Conservation (phyloP, 2,113 vertebrate genomes). For the Pantherophis guttatus region DNA sequence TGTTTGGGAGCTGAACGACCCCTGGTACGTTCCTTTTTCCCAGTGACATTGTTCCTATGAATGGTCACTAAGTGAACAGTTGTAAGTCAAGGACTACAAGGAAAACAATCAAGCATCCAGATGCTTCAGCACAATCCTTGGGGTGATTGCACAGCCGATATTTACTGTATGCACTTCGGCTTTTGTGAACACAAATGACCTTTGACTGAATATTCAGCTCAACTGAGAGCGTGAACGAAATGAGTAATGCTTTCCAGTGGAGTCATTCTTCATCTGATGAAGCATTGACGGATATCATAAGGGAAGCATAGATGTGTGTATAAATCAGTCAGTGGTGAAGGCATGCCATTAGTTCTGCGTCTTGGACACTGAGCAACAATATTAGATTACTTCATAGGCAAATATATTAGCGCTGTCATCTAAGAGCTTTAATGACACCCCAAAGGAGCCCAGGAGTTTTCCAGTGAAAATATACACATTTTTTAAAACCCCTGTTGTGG, state of each 20-base stretch:
- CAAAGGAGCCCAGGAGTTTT: background rate
- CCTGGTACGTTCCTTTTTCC: too few species aligned
- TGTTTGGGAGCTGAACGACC: too few species aligned
- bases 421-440: background rate
- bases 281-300: background rate
- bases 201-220: background rate
- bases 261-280: background rate
- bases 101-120: background rate
- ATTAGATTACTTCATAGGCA: background rate
- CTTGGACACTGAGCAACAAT: background rate
- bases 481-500: background rate
- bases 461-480: background rate
- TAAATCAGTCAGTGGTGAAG: background rate
- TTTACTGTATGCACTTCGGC: background rate
- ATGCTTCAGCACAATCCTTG: background rate
- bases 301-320: background rate
- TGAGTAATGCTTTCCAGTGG: background rate
- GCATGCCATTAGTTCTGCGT: background rate
- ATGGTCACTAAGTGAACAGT: background rate
- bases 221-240: background rate
- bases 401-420: background rate
- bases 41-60: background rate
- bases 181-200: background rate
- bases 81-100: background rate
- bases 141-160: background rate